phyloP scores from a whole-genome alignment of 1,140 invertebrate genomes.

The Drosophila littoralis region DNA sequence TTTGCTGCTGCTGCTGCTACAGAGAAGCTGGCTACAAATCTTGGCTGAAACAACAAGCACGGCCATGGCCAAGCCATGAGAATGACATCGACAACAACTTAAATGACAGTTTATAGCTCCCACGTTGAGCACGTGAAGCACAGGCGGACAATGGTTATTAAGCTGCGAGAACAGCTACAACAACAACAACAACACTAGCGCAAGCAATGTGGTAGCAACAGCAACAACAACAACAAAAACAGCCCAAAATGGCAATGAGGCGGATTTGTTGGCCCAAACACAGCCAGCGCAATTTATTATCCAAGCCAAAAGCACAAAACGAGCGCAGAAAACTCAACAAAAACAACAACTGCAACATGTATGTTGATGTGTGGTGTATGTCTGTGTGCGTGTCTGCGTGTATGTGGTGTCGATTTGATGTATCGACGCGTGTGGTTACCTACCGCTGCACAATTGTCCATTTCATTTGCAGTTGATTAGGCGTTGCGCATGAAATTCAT shows the following conservation, averaged over 20 bases:
- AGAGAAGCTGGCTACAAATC: conserved; percentile 62
- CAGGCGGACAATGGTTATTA: conserved; percentile 73
- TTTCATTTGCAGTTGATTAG: conserved; percentile 82
- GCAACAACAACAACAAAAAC: conserved; percentile 27
- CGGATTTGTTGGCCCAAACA: conserved; percentile 77
- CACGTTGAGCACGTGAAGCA: conserved; percentile 67
- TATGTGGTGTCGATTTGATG: conserved; percentile 75
- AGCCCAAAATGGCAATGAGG: conserved; percentile 72
- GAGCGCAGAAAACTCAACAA: conserved; percentile 43
- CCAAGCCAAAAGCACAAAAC: conserved; percentile 68
- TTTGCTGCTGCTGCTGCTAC: conserved; percentile 44
- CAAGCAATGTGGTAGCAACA: conserved; percentile 27
- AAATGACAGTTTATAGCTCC: conserved; percentile 82
- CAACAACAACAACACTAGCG: conserved; percentile 25
- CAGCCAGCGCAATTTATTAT: conserved; percentile 77
- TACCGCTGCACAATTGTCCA: conserved; percentile 70
- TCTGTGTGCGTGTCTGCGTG: conserved; percentile 22
- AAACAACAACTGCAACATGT: conserved; percentile 33
- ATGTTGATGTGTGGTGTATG: conserved; percentile 15
- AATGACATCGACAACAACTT: conserved; percentile 82
- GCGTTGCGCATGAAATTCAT: conserved; percentile 69
- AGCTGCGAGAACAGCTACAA: conserved; percentile 43
- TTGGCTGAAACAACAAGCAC: conserved; percentile 61
- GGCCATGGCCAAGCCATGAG: conserved; percentile 33
- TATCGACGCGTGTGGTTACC: conserved; percentile 77